Conservation (phyloP, 2,113 vertebrate species). For the Apodemus sylvaticus region DNA sequence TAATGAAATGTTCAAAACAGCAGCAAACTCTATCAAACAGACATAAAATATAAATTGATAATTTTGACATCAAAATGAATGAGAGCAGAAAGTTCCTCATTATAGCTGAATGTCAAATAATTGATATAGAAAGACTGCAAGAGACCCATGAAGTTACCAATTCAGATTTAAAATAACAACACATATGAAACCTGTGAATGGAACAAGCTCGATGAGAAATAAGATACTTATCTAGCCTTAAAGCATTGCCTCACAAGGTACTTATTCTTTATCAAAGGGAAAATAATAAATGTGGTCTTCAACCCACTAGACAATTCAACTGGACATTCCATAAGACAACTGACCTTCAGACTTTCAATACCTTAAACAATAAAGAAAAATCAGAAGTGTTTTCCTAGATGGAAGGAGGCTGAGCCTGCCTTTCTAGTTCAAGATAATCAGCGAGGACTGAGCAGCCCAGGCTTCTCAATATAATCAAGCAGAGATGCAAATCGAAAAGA, state of each 20-base stretch:
- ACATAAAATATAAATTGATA: slow-evolving; percentile 20
- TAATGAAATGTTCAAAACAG: slow-evolving; percentile 15
- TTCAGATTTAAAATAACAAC: slow-evolving; percentile 1
- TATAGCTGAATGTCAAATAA: slow-evolving; percentile 27
- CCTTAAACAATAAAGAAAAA: background rate
- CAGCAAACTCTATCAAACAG: background rate
- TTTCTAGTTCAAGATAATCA: background rate
- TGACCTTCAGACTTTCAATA: background rate
- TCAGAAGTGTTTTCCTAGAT: background rate
- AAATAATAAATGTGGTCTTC: background rate
- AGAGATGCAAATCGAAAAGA: background rate
- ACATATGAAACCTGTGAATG: background rate
- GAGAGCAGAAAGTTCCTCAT: slow-evolving; percentile 9
- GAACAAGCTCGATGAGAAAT: background rate
- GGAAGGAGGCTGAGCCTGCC: background rate
- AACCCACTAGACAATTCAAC: background rate
- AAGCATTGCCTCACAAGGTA: background rate
- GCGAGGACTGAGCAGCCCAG: background rate
- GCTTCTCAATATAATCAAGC: background rate
- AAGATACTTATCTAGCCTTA: background rate
- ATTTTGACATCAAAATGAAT: slow-evolving; percentile 45
- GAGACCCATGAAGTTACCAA: slow-evolving; percentile 14
- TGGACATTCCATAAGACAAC: background rate
- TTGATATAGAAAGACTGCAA: background rate
- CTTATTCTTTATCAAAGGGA: slow-evolving; percentile 30